These are phyloP conservation scores for Nematostella vectensis DNA, from an alignment of 92 coral and sea anemone species.

Conservation along the genomic window DNA sequence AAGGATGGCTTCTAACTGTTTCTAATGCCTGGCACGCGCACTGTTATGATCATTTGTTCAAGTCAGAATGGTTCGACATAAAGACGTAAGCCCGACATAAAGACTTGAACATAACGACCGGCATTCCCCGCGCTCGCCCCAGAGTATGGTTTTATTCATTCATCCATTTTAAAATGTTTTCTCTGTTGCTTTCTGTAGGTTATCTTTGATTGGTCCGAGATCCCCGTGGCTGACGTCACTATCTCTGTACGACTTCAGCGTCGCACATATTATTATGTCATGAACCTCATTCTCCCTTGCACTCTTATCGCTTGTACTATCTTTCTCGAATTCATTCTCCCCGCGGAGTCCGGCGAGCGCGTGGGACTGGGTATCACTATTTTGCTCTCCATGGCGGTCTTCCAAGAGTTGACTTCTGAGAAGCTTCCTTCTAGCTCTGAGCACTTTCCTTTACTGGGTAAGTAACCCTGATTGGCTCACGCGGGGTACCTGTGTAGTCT, in stretches of 20 bases:
- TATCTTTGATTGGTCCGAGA: constrained; percentile 42
- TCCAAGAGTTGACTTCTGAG: constrained; percentile 85
- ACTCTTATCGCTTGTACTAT: constrained; percentile 85
- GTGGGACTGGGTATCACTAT: constrained; percentile 85
- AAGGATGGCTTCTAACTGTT: too few species aligned
- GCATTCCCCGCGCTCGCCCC: too few species aligned
- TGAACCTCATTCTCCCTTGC: constrained; percentile 82
- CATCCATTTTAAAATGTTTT: not conserved
- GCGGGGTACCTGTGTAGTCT: too few species aligned
- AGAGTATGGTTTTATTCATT: too few species aligned
- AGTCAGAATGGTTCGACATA: too few species aligned
- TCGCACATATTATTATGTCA: constrained; percentile 81
- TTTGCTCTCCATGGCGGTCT: constrained; percentile 81
- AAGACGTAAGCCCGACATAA: too few species aligned
- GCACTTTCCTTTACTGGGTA: constrained; percentile 75
- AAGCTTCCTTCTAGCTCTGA: constrained; percentile 90
- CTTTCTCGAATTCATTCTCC: constrained; percentile 85
- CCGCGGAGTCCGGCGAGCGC: constrained; percentile 90
- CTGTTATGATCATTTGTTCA: too few species aligned
- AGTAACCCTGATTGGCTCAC: constrained; percentile 6
- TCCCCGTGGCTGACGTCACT: constrained; percentile 47
- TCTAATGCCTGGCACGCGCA: too few species aligned
- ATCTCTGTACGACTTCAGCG: constrained; percentile 59
- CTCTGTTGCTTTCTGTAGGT: constrained; percentile 17
- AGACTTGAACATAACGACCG: too few species aligned